Evolutionary conservation across 2,888 invertebrate species (phyloP), one percentile per base, ranked within the genome.

Genomic region (Tachina lurida): DNA sequence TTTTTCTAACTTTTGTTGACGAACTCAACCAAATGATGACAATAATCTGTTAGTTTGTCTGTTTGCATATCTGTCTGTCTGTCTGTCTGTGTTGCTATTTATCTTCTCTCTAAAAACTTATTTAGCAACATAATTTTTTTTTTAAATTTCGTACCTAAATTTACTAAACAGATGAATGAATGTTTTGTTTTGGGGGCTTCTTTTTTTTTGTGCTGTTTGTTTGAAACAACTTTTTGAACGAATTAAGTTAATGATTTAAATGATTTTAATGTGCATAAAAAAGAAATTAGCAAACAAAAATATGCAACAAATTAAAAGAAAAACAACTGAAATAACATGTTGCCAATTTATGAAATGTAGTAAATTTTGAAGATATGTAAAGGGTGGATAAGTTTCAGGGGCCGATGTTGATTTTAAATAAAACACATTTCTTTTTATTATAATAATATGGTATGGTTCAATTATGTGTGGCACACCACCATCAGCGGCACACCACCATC

Each of bases 221-320:
- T 22, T 49, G 22, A 60, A 60, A 17, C 3, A 10, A 10, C 47
- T 71, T 63, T 73, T 60, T 70, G 15, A 68, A 74, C 49, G 65
- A 52, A 77, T 86, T 58, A 68, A 80, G 79, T 86, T 86, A 86
- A 86, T 86, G 79, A 86, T 86, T 86, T 86, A 83, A 86, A 83
- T 80, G 86, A 79, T 78, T 84, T 54, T 84, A 84, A 84, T 84
- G 73, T 73, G 77, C 77, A 83, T 45, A 60, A 83, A 19, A 71
- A 56, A 22, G 17, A 74, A 63, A 63, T 56, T 56, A 47, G 39
- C 41, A 54, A 63, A 52, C 74, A 70, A 73, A 74, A 74, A 67
- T n/a, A 70, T 79, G 63, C 71, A 63, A 67, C 65, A 75, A 81
- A 56, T 79, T 79, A 49, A 80, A 80, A 76, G 49, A n/a, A 49